phyloP scores from a whole-genome alignment of 2,888 invertebrate species.

The Drosophila kanekoi region DNA sequence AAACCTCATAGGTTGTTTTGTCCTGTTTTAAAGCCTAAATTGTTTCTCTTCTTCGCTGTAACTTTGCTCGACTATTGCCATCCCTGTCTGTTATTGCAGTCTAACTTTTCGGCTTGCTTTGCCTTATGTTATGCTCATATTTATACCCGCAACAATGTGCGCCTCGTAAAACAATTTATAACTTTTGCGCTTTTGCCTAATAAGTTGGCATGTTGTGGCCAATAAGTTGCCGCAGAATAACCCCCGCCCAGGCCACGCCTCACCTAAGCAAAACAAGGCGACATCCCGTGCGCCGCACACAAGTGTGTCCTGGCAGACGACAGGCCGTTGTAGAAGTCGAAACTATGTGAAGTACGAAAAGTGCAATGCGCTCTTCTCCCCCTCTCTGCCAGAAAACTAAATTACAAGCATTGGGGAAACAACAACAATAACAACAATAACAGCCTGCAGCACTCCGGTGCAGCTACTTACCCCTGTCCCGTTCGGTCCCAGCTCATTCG shows the following conservation, averaged over 20 bases:
- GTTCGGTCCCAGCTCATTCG: background rate
- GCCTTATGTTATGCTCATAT: slow-evolving; percentile 60
- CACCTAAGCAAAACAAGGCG: background rate
- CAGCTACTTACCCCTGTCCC: slow-evolving; percentile 9
- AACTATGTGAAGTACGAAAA: slow-evolving; percentile 58
- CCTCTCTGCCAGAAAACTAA: slow-evolving; percentile 42
- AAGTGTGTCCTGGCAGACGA: slow-evolving; percentile 45
- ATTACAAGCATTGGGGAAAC: slow-evolving; percentile 65
- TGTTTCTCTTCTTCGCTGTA: background rate
- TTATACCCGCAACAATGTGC: slow-evolving; percentile 71
- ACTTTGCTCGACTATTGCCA: background rate
- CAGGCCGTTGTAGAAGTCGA: slow-evolving; percentile 37
- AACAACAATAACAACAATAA: slow-evolving; percentile 34
- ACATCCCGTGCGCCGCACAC: background rate
- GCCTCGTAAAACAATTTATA: slow-evolving; percentile 79
- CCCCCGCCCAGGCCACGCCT: background rate
- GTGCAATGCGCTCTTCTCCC: slow-evolving; percentile 41
- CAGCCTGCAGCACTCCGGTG: slow-evolving; percentile 23
- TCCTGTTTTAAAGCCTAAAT: slow-evolving; percentile 6
- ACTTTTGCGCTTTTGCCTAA: slow-evolving; percentile 79
- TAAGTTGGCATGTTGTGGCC: slow-evolving; percentile 80
- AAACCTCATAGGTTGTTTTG: background rate
- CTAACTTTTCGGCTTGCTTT: slow-evolving; percentile 44
- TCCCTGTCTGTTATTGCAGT: slow-evolving; percentile 19
- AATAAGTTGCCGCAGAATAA: slow-evolving; percentile 72